These are phyloP conservation scores for Vidua macroura DNA, from an alignment of 2,113 vertebrate species.

Conservation along the genomic window DNA sequence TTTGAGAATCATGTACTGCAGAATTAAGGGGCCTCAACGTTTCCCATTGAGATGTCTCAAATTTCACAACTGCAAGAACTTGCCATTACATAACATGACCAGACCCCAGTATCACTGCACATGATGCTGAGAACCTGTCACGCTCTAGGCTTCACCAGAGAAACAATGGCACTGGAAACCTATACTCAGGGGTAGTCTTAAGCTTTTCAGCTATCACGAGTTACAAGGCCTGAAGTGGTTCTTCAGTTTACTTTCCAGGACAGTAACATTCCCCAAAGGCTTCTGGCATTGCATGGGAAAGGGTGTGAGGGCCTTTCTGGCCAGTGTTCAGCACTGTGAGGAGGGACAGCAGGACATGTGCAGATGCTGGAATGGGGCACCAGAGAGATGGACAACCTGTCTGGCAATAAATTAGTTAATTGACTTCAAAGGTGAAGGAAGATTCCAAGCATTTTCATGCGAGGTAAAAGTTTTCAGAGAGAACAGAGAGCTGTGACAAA, in stretches of 20 bases:
- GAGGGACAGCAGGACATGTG: not conserved
- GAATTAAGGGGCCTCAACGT: conserved; percentile 11
- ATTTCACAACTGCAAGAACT: conserved; percentile 40
- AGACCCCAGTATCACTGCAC: conserved; percentile 8
- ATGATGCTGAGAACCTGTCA: conserved; percentile 9
- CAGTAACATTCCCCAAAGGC: not conserved
- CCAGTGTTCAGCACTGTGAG: not conserved
- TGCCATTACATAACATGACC: conserved; percentile 8
- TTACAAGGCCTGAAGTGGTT: conserved; percentile 29
- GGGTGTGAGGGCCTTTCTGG: not conserved
- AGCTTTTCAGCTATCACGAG: not conserved
- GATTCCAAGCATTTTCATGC: not conserved
- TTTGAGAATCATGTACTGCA: conserved; percentile 22
- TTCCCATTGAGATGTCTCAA: conserved; percentile 31
- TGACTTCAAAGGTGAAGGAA: not conserved
- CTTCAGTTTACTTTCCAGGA: conserved; percentile 37
- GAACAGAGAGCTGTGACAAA: not conserved
- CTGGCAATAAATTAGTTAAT: not conserved
- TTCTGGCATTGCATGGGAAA: not conserved
- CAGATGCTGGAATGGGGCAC: not conserved
- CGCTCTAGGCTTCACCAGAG: not conserved
- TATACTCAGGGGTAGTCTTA: not conserved
- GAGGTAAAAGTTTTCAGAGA: not conserved
- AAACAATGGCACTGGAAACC: conserved; percentile 30
- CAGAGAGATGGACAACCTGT: not conserved